Conservation (phyloP, 2,888 invertebrate genomes). For the Epinotia demarniana region DNA sequence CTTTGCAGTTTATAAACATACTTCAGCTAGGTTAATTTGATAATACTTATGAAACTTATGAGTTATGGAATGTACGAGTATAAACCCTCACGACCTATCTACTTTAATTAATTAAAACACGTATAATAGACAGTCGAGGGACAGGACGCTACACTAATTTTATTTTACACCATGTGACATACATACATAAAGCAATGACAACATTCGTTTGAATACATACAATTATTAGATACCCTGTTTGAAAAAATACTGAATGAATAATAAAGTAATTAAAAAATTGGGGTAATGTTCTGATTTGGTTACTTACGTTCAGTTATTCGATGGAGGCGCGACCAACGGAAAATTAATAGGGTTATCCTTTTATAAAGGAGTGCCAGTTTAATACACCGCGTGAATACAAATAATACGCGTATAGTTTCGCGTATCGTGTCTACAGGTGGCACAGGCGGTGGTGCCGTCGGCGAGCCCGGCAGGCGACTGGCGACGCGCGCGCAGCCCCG, state of each 20-base stretch:
- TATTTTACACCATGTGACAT: conserved; percentile 9
- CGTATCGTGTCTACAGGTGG: conserved; percentile 58
- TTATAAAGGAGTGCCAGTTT: conserved; percentile 62
- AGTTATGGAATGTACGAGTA: neutral
- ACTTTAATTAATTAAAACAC: conserved; percentile 32
- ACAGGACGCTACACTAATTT: neutral
- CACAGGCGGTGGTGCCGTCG: conserved; percentile 66
- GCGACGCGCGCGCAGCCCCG: conserved; percentile 56
- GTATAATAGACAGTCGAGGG: neutral
- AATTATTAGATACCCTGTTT: conserved; percentile 7
- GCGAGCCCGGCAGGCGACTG: conserved; percentile 63
- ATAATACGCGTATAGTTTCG: conserved; percentile 70
- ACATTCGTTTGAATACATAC: neutral
- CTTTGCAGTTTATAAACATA: neutral
- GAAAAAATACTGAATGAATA: conserved; percentile 10
- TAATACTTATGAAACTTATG: neutral
- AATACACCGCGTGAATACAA: conserved; percentile 72
- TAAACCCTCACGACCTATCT: neutral
- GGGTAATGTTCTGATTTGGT: conserved; percentile 6
- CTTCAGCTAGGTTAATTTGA: neutral
- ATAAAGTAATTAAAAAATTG: neutral
- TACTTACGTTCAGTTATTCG: conserved; percentile 60
- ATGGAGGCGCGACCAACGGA: conserved; percentile 55
- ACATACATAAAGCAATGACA: neutral
- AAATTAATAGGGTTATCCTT: conserved; percentile 62